Base-by-base conservation (phyloP, 1,140 invertebrate genomes). In the Phortica variegata region DNA sequence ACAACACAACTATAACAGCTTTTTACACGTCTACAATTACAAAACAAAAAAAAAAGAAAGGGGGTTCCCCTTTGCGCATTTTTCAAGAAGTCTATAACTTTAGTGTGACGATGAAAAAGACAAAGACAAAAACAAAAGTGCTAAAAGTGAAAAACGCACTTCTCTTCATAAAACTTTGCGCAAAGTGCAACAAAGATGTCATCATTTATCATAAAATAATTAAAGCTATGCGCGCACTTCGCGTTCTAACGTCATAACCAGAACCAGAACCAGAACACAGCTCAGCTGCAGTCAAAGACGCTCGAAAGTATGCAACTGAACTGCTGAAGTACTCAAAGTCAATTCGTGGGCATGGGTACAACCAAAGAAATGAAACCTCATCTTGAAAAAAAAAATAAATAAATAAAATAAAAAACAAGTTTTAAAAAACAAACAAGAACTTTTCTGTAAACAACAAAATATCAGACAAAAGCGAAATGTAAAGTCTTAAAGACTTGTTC, bases 161-260 rank as follows among this genome's bases (percentile, higher is more conserved):
- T 5, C 20, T 12, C 10, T 19, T 9, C 9, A 29, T 21, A 12
- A 36, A 15, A 10, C 18, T 23, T 15, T 15, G 9, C 20, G 7
- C 6, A 15, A 23, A 37, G 33, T 44, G 49, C 60, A 65, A 57
- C 56, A 54, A 55, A 66, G 47, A 58, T 72, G 63, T 66, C 69
- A 69, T 70, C 69, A 73, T 73, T 73, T 73, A 73, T 73, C 70
- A 73, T 61, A 65, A 73, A 73, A 71, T 73, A 73, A 73, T 73
- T 73, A 73, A 71, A 73, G 65, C n/a, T n/a, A n/a, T n/a, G n/a
- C n/a, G n/a, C n/a, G n/a, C n/a, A n/a, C n/a, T n/a, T n/a, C n/a
- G n/a, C n/a, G n/a, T n/a, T n/a, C n/a, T n/a, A n/a, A n/a, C n/a
- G 49, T 60, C 59, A 51, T 6, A 10, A 12, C 18, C 46, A 52